Evolutionary conservation across 2,888 invertebrate species (phyloP), one percentile per base, ranked within the genome.

Genomic region (Folsomia candida): DNA sequence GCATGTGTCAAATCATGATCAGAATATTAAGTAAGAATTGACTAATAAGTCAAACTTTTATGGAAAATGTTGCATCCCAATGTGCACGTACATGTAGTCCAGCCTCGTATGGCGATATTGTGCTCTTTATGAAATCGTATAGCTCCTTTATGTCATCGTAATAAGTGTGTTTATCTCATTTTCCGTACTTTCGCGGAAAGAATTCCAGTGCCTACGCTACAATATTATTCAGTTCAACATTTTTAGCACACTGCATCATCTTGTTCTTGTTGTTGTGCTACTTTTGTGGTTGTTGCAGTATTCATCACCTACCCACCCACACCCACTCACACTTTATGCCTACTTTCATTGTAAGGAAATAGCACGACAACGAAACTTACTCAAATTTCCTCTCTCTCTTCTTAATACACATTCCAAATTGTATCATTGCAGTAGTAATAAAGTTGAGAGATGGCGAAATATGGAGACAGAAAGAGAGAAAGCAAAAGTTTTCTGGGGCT

Each of bases 1-100:
- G 11, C 54, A 54, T 54, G 54, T 54, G 54, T 54, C 54, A 54
- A 54, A 22, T 22, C 54, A 54, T 54, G 54, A 54, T 54, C 54
- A 20, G 54, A 54, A 54, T 54, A 54, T 54, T 54, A 54, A 54
- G 11, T 6, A 20, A 20, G 18, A 54, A 54, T 20, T 54, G 54
- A 22, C 54, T 22, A 6, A 54, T 54, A 54, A 54, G 20, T 54
- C 54, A 54, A 20, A 20, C 54, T 54, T 18, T 47, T 47, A 47
- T 11, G 47, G 18, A 47, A 47, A 47, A 47, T 47, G 47, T 47
- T 11, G 18, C 47, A 47, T n/a, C n/a, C n/a, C n/a, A n/a, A n/a
- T n/a, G n/a, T n/a, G n/a, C n/a, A n/a, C n/a, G n/a, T n/a, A n/a
- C n/a, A n/a, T n/a, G n/a, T n/a, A n/a, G n/a, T n/a, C n/a, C n/a